phyloP scores from a whole-genome alignment of 2,113 vertebrate genomes.

The Colius striatus region DNA sequence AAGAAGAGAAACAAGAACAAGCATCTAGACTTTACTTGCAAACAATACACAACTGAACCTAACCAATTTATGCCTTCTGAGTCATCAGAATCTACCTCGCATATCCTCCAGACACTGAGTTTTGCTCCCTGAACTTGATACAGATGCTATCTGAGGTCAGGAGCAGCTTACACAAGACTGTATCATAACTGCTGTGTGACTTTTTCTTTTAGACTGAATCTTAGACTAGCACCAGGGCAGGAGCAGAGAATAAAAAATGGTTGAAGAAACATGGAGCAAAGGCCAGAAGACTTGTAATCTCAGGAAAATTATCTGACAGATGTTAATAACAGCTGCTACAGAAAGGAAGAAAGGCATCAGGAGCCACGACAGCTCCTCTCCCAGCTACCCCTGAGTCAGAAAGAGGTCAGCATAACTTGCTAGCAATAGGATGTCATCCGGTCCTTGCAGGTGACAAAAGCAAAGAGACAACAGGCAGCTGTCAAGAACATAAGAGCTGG shows the following conservation, averaged over 20 bases:
- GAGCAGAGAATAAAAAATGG: not conserved
- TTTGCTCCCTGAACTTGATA: not conserved
- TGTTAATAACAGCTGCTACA: not conserved
- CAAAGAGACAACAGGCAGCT: not conserved
- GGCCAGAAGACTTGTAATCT: not conserved
- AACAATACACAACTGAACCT: not conserved
- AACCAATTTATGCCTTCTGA: not conserved
- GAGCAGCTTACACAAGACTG: not conserved
- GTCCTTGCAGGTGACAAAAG: not conserved
- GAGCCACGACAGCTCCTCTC: not conserved
- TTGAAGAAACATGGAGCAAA: not conserved
- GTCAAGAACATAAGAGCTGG: not conserved
- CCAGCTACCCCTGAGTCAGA: not conserved
- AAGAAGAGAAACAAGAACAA: not conserved
- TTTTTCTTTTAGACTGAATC: not conserved
- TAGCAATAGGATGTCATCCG: not conserved
- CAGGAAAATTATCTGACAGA: not conserved
- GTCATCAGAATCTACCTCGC: not conserved
- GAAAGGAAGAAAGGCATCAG: not conserved
- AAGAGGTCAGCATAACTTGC: not conserved
- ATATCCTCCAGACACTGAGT: not conserved
- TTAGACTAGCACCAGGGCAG: not conserved
- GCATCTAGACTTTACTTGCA: not conserved
- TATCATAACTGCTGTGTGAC: not conserved
- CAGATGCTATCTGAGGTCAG: not conserved